A percentile compares a stretch with the other conserved stretches of the same genome.
Conservation (phyloP, 2,888 invertebrate genomes). For the Archaeoteleia sp. region DNA sequence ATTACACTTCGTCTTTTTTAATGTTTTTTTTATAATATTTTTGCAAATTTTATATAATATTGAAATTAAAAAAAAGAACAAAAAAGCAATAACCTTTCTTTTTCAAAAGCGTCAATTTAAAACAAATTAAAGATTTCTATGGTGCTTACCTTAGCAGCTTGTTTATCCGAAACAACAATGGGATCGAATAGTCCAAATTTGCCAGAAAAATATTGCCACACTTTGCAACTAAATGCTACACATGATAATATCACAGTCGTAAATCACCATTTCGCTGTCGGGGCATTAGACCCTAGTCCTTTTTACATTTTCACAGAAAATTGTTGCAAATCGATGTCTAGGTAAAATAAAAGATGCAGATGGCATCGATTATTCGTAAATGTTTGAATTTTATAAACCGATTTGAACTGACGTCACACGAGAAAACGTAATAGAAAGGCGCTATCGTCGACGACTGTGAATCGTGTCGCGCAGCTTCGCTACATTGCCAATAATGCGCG, state of each 20-base stretch:
- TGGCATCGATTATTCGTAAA: constrained; percentile 4
- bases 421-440: constrained; percentile 16
- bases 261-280: constrained; percentile 8
- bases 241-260: constrained; percentile 20
- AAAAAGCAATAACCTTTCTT: no score
- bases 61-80: no score
- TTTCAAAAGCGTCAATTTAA: background rate
- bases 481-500: constrained; percentile 67
- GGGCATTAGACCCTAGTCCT: background rate
- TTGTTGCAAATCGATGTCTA: background rate
- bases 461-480: constrained; percentile 52
- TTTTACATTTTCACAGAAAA: constrained; percentile 4
- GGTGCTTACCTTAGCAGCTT: constrained; percentile 4
- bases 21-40: no score
- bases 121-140: background rate
- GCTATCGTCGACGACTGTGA: constrained; percentile 18
- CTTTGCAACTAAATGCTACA: constrained; percentile 1
- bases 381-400: constrained; percentile 16
- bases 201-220: background rate
- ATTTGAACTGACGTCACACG: constrained; percentile 28
- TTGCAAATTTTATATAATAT: no score
- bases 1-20: no score
- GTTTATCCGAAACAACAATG: background rate
- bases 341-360: background rate
- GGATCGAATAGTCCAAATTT: background rate